Evolutionary conservation across 2,888 invertebrate genomes (phyloP), one percentile per base, ranked within the genome.

Genomic region (Eupithecia tripunctaria): DNA sequence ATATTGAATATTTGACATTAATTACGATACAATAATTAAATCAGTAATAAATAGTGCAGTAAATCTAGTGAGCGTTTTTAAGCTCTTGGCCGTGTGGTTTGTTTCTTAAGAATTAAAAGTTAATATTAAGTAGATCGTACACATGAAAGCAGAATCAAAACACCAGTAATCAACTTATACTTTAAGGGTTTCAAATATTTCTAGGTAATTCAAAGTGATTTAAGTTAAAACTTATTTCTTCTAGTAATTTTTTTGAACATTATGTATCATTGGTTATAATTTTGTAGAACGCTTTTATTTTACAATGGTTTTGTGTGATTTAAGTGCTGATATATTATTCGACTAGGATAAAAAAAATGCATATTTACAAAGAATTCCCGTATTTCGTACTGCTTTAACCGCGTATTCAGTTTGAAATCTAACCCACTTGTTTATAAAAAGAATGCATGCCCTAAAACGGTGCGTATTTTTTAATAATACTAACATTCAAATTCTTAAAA

Each of bases 41-140:
- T 59, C 67, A 66, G 60, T 69, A 72, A 70, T 74, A 74, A 74
- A 72, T 74, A 74, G 74, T 72, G 74, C 66, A 60, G 18, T 69
- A 69, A 62, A 60, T 41, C 62, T 71, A 68, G 56, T 32, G 60
- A 71, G 25, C 47, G 59, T 60, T 27, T 38, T n/a, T 29, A 71
- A 74, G 68, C 74, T 65, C 65, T 32, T 32, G 59, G 66, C 60
- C 60, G 65, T 60, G 41, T 32, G 27, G 32, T 38, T 32, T 59
- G 56, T 32, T 70, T 64, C 38, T 32, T 32, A 10, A 6, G 10
- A 27, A 8, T 43, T 3, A 18, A 18, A n/a, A 51, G 10, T 51
- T 10, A 21, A 21, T 21, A 32, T 32, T 32, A 21, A 51, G 47
- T 51, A 51, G 47, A n/a, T 21, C 8, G 21, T 43, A n/a, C 43